Evolutionary conservation across 53 echinoderm and acorn worm genomes (phyloP), one percentile per base, ranked within the genome.

Genomic region (Apostichopus leukothele): DNA sequence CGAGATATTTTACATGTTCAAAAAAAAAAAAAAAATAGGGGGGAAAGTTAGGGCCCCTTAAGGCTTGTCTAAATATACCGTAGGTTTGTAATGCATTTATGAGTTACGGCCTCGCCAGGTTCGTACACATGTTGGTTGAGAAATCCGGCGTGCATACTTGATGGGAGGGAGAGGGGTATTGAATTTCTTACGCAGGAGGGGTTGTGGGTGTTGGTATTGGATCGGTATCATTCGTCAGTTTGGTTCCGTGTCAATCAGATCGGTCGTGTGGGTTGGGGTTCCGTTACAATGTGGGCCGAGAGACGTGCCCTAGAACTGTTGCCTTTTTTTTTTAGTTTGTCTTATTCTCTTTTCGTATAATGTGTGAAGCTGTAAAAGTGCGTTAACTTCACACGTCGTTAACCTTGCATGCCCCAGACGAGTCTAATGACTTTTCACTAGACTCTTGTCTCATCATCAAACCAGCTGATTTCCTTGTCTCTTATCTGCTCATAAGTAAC

Each of bases 391-490:
- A 83, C 57, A 83, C 85, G 50, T 67, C 85, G 51, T 85, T 85
- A 85, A 85, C 85, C 85, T 85, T 50, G 67, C 85, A 63, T 85
- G 85, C 85, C 85, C 85, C 85, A 85, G 85, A 85, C 85, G n/a
- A 66, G 85, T 85, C 85, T 85, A 85, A 67, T 67, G 85, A 63
- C 85, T 85, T 81, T 59, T 81, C 81, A 81, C 81, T 59, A 81
- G 60, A 81, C 55, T 81, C 77, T 77, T 77, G 77, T 77, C 39
- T 39, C 39, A 50, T 77, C 81, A 81, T 55, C 81, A 81, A 81
- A 81, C 81, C 81, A 81, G 81, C 81, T 81, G 81, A 81, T 81
- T 81, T 23, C 55, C 55, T 22, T 59, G 81, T 81, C 81, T 81
- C 81, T 81, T 81, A 81, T 81, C 81, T 81, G 55, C 60, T 81